Evolutionary conservation across 2,888 invertebrate species (phyloP).

Genomic region (Villa cingulata): DNA sequence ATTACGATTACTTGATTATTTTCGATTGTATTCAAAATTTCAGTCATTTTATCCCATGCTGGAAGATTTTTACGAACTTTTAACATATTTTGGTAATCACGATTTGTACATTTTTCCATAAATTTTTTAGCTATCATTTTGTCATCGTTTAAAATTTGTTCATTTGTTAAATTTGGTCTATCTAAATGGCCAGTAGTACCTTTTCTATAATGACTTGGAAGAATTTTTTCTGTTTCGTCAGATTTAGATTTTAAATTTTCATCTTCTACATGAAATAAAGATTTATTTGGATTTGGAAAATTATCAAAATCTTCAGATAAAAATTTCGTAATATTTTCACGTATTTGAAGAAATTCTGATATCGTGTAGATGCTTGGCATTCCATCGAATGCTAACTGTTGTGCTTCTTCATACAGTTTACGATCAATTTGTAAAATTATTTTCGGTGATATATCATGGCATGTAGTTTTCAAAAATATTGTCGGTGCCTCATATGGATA

Average conservation of each 20-base stretch:
- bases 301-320: conserved; percentile 42
- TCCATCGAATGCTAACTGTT: conserved; percentile 48
- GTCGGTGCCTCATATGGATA: conserved; percentile 65
- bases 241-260: conserved; percentile 27
- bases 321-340: conserved; percentile 48
- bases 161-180: conserved; percentile 38
- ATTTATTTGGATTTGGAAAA: conserved; percentile 42
- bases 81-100: conserved; percentile 53
- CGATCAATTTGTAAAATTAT: conserved; percentile 52
- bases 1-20: conserved; percentile 55
- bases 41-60: conserved; percentile 55
- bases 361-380: conserved; percentile 59
- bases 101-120: conserved; percentile 44
- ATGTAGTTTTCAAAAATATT: conserved; percentile 51
- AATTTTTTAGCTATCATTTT: conserved; percentile 47
- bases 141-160: conserved; percentile 47
- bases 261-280: conserved; percentile 47
- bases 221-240: conserved; percentile 21
- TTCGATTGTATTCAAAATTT: conserved; percentile 51
- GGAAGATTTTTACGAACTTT: conserved; percentile 50
- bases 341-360: conserved; percentile 54
- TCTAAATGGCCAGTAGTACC: conserved; percentile 42
- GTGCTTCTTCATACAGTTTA: conserved; percentile 54
- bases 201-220: conserved; percentile 52
- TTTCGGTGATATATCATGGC: conserved; percentile 47